Evolutionary conservation across 2,113 vertebrate species (phyloP), one percentile per base, ranked within the genome.

Genomic region (Pleuronectes platessa): DNA sequence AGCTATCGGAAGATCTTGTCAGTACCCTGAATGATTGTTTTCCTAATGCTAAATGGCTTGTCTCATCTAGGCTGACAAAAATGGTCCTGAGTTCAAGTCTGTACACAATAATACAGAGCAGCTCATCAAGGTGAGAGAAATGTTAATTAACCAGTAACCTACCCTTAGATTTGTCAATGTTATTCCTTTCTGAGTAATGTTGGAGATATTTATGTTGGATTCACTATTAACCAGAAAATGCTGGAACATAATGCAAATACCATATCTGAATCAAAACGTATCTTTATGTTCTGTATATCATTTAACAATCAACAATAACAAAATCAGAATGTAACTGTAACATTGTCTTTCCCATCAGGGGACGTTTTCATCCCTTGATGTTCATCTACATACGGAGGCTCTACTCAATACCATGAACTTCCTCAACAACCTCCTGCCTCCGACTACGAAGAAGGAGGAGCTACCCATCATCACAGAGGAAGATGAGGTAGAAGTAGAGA

Each of bases 321-420:
- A 37, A 13, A 26, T 0, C 23, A 27, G 11, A 55, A 27, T 47
- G 14, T 14, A 74, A 35, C 40, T 7, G 20, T 54, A 10, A 3
- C 0, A 15, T 61, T 51, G 8, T 27, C 10, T 26, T 42, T 2
- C 37, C 53, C 20, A 49, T 10, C 79, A 95, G 94, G 94, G 94
- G 79, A 96, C 95, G 86, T 97, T 99, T 89, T 98, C 98, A 17
- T 99, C 98, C 61, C 83, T 99, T 90, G 98, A 99, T 89, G 84
- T 99, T 76, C 96, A 98, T 92, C 95, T 99, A 69, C 97, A 99
- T 79, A 97, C 96, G 0, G 97, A 99, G 92, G 96, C 97, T 81
- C 94, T 99, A 42, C 91, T 99, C 54, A 98, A 92, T 87, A 91
- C 96, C 71, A 96, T 98, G 83, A 97, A 94, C 92, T 99, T 96